Conservation (phyloP, 2,888 invertebrate genomes). For the Tinea semifulvella region DNA sequence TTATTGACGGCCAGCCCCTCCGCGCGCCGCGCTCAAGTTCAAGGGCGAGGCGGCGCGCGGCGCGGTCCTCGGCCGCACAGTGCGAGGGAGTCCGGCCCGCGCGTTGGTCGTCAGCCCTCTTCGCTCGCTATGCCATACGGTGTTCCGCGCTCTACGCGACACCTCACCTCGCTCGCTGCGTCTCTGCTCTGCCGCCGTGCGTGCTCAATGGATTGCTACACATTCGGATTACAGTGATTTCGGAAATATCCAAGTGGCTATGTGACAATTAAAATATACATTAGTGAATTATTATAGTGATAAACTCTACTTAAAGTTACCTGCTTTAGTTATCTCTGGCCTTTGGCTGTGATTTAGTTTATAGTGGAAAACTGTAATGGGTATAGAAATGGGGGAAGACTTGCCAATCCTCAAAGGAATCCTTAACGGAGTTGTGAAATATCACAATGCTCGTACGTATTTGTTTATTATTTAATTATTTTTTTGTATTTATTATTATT, state of each 20-base stretch:
- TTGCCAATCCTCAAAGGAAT: slow-evolving; percentile 91
- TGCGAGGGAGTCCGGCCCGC: slow-evolving; percentile 68
- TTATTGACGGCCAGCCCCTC: slow-evolving; percentile 59
- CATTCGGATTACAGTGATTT: slow-evolving; percentile 59
- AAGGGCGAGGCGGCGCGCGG: slow-evolving; percentile 69
- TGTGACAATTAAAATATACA: slow-evolving; percentile 35
- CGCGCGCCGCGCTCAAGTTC: slow-evolving; percentile 63
- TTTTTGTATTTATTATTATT: not conserved
- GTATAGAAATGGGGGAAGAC: slow-evolving; percentile 84
- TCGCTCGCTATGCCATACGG: slow-evolving; percentile 50
- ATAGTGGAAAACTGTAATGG: slow-evolving; percentile 56
- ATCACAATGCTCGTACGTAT: slow-evolving; percentile 94
- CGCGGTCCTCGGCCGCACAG: slow-evolving; percentile 64
- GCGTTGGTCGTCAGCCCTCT: slow-evolving; percentile 65
- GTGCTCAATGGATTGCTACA: slow-evolving; percentile 38
- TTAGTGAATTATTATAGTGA: slow-evolving; percentile 29
- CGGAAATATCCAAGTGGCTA: slow-evolving; percentile 38
- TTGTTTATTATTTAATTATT: slow-evolving; percentile 13
- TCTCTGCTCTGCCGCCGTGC: slow-evolving; percentile 30
- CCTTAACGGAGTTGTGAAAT: slow-evolving; percentile 89
- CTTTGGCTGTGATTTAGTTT: slow-evolving; percentile 60
- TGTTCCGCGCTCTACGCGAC: slow-evolving; percentile 45
- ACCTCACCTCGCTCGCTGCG: slow-evolving; percentile 30
- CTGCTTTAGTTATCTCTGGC: slow-evolving; percentile 53
- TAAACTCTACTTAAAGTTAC: slow-evolving; percentile 43